A percentile compares a stretch with the other conserved stretches of the same genome.
Evolutionary conservation across 2,797 vertebrate genomes (phyloP).

Genomic region (Aldrovandia affinis): DNA sequence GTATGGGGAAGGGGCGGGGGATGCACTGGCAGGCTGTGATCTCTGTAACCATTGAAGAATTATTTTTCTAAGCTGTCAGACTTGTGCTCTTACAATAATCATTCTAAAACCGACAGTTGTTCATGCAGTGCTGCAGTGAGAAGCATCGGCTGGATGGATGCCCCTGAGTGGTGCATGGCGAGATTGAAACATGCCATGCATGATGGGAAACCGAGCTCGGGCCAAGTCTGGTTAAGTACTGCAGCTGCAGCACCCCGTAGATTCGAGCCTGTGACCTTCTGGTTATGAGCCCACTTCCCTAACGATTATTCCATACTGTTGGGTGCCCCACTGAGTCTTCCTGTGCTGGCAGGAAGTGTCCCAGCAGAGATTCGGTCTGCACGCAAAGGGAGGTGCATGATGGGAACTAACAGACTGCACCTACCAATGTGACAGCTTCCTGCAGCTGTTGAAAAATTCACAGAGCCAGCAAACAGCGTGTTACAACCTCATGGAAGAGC

Average conservation of each 20-base stretch:
- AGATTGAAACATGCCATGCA: neutral
- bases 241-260: neutral
- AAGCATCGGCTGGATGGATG: neutral
- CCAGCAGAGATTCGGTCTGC: no score
- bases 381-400: neutral
- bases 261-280: neutral
- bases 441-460: constrained; percentile 81
- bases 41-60: neutral
- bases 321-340: neutral
- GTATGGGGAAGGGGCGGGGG: neutral
- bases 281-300: neutral
- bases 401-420: neutral
- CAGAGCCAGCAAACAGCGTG: constrained; percentile 78
- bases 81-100: neutral
- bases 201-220: neutral
- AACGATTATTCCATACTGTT: neutral
- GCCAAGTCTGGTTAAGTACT: neutral
- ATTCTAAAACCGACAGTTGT: neutral
- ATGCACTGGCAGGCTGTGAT: neutral
- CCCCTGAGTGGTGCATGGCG: neutral
- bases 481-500: constrained; percentile 81
- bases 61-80: neutral
- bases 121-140: neutral
- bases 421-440: constrained; percentile 39
- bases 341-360: no score